Percentiles rank a stretch among this genome's conserved stretches.
phyloP scores from a whole-genome alignment of 2,797 vertebrate species.

The Poeciliopsis infans region DNA sequence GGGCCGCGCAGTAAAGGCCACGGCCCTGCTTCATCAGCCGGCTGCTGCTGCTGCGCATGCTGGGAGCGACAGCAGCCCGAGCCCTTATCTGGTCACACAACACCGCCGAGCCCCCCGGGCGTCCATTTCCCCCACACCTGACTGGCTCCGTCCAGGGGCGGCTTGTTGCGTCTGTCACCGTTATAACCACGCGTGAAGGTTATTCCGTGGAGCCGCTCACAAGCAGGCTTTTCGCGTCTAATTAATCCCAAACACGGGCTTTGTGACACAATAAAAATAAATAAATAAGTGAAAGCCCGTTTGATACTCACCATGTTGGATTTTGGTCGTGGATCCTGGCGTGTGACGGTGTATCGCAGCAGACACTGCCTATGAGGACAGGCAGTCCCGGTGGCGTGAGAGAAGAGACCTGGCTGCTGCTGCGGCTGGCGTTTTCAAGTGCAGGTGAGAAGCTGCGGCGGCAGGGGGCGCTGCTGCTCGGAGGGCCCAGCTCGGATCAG shows the following conservation, averaged over 20 bases:
- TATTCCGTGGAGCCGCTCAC: background rate
- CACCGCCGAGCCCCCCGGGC: constrained; percentile 2
- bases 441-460: background rate
- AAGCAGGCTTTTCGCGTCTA: background rate
- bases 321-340: constrained; percentile 76
- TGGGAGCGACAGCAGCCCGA: background rate
- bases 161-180: constrained; percentile 13
- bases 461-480: constrained; percentile 56
- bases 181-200: constrained; percentile 15
- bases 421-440: constrained; percentile 24
- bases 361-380: constrained; percentile 75
- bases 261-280: background rate
- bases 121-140: constrained; percentile 33
- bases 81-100: constrained; percentile 20
- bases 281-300: background rate
- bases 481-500: background rate
- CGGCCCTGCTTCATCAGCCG: constrained; percentile 31
- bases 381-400: constrained; percentile 70
- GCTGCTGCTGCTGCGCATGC: constrained; percentile 56
- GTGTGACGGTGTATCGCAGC: constrained; percentile 45
- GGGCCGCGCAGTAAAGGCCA: constrained; percentile 39
- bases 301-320: constrained; percentile 84
- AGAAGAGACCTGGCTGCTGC: constrained; percentile 53
- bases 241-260: background rate
- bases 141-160: constrained; percentile 13